Base-by-base conservation (phyloP, 1,140 invertebrate genomes). In the Ostrea denselamellosa region DNA sequence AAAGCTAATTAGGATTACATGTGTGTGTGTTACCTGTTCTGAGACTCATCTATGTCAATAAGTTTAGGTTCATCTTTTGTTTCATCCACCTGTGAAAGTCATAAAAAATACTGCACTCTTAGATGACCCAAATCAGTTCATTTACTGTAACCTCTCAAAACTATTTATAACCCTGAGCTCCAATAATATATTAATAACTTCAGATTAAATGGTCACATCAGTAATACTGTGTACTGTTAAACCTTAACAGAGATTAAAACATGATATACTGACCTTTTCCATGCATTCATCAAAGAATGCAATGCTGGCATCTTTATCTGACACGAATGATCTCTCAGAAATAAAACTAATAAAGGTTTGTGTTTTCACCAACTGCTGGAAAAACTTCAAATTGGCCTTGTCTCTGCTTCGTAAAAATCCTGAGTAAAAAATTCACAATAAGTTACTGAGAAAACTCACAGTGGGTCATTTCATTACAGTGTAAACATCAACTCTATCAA, bases 291-390 rank as follows among this genome's bases (percentile, higher is more conserved):
- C 99, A 94, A 99, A 99, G 95, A 99, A 99, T 12, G 98, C 98
- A 85, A 99, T 95, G 90, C 97, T 97, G 19, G 96, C 96, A 95
- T 99, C 98, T 94, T 98, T 98, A 92, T 99, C 98, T 17, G 98
- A 99, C 0, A 99, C 98, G 95, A 99, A 99, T 91, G 98, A 99
- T 58, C 99, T 96, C 95, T 99, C 99, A 95, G 99, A 99, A 90
- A 99, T 99, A 95, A 99, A 99, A 68, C 98, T 97, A 87, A 98
- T 99, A 94, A 99, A 99, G 97, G 99, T 98, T 95, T 99, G 99
- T 0, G 99, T 99, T 93, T 97, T 97, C 95, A 98, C 97, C 91
- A 99, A 94, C 90, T 98, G 96, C 82, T 96, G 96, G 94, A 98
- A 99, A 95, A 99, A 99, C 94, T 98, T 97, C 71, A 98, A 97